phyloP scores from a whole-genome alignment of 2,888 invertebrate species.

The Chymomyza caudatula region DNA sequence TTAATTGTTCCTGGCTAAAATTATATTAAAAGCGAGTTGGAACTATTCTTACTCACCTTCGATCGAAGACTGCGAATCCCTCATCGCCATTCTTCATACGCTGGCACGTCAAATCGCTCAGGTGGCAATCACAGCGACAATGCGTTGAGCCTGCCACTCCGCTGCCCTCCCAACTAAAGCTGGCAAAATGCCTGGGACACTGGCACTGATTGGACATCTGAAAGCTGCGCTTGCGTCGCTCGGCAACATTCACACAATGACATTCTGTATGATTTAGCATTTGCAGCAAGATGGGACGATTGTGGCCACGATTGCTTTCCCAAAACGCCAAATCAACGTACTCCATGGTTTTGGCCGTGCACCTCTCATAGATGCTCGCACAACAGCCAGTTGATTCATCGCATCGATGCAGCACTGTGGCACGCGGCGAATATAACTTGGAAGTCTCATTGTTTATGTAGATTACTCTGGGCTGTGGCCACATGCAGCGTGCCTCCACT shows the following conservation, averaged over 20 bases:
- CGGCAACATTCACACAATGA: constrained; percentile 61
- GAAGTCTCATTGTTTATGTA: constrained; percentile 77
- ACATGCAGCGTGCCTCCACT: constrained; percentile 61
- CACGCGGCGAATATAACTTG: constrained; percentile 88
- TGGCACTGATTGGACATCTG: constrained; percentile 23
- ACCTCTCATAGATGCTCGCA: constrained; percentile 81
- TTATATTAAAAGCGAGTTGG: background rate
- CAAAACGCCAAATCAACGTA: constrained; percentile 68
- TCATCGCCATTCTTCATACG: constrained; percentile 83
- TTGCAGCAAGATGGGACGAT: constrained; percentile 35
- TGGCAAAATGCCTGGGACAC: constrained; percentile 76
- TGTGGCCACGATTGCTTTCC: constrained; percentile 15
- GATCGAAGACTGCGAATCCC: constrained; percentile 82
- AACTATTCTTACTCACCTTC: constrained; percentile 79
- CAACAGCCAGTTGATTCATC: constrained; percentile 93
- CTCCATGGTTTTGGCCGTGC: constrained; percentile 84
- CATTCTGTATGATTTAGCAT: constrained; percentile 76
- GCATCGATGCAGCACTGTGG: constrained; percentile 91
- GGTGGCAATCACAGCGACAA: constrained; percentile 84
- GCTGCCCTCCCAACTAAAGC: constrained; percentile 53
- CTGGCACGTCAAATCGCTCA: constrained; percentile 81
- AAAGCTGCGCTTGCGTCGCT: constrained; percentile 44
- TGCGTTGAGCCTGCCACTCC: constrained; percentile 24
- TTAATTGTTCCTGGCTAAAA: background rate
- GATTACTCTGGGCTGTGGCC: constrained; percentile 68